Conservation (phyloP, 1,140 invertebrate genomes). For the Dreissena polymorpha region DNA sequence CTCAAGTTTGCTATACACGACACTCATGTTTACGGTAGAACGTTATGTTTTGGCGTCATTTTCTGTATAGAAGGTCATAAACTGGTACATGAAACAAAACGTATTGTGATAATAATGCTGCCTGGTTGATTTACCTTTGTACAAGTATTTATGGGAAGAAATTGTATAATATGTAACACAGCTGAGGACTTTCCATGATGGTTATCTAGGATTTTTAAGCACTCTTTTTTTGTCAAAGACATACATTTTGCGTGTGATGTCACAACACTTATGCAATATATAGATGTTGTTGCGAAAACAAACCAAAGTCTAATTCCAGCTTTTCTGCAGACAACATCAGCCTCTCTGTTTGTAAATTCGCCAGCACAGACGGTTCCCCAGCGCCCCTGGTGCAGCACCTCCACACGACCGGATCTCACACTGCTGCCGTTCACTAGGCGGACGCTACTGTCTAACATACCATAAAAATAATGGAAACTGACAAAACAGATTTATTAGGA, state of each 20-base stretch:
- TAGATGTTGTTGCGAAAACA: background rate
- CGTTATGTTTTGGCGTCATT: background rate
- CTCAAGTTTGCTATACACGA: background rate
- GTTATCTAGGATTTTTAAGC: background rate
- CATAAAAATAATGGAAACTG: background rate
- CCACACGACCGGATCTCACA: conserved; percentile 8
- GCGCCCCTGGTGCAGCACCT: conserved; percentile 50
- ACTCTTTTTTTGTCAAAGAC: too few relatives aligned
- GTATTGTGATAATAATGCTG: background rate
- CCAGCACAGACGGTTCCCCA: conserved; percentile 73
- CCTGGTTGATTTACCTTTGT: background rate
- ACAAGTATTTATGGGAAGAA: background rate
- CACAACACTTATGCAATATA: too few relatives aligned
- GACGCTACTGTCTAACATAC: conserved; percentile 8
- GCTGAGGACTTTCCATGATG: background rate
- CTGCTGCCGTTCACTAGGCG: conserved; percentile 30
- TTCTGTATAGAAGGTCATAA: background rate
- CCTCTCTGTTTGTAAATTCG: conserved; percentile 57
- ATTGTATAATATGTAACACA: background rate
- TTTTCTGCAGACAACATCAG: conserved; percentile 67
- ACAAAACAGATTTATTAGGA: background rate
- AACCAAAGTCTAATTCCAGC: conserved; percentile 54
- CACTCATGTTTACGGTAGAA: background rate
- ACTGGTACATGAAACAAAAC: background rate
- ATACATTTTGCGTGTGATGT: too few relatives aligned